Evolutionary conservation across 92 coral and sea anemone species (phyloP).

Genomic region (Umimayanthus kanabou): DNA sequence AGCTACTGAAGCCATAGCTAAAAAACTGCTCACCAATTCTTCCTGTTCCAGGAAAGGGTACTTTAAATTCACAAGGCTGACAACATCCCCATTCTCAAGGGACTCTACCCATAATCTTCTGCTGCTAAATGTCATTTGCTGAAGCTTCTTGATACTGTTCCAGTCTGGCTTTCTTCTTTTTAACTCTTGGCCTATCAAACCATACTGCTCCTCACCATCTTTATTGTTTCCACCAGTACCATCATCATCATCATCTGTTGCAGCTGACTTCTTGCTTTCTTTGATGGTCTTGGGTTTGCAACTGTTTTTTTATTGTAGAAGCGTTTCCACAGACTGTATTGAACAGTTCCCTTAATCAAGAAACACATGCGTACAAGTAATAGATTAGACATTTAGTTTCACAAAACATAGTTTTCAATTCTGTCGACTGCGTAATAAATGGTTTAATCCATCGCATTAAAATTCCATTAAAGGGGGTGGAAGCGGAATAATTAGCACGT

Average conservation of each 20-base stretch:
- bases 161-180: constrained; percentile 16
- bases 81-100: not conserved
- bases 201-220: not conserved
- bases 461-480: too few relatives aligned
- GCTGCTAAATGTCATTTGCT: not conserved
- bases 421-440: too few relatives aligned
- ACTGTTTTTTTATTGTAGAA: not conserved
- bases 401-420: too few relatives aligned
- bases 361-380: too few relatives aligned
- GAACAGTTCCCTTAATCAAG: not conserved
- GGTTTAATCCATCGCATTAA: too few relatives aligned
- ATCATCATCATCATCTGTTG: not conserved
- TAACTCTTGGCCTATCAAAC: not conserved
- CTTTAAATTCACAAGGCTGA: not conserved
- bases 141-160: not conserved
- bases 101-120: not conserved
- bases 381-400: too few relatives aligned
- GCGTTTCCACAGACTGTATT: not conserved
- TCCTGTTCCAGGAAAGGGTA: constrained; percentile 6
- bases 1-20: constrained; percentile 1
- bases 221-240: not conserved
- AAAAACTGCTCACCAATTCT: not conserved
- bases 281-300: not conserved
- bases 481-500: too few relatives aligned
- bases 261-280: not conserved